phyloP scores from a whole-genome alignment of 2,888 invertebrate species.

The Diplolepis rosae region DNA sequence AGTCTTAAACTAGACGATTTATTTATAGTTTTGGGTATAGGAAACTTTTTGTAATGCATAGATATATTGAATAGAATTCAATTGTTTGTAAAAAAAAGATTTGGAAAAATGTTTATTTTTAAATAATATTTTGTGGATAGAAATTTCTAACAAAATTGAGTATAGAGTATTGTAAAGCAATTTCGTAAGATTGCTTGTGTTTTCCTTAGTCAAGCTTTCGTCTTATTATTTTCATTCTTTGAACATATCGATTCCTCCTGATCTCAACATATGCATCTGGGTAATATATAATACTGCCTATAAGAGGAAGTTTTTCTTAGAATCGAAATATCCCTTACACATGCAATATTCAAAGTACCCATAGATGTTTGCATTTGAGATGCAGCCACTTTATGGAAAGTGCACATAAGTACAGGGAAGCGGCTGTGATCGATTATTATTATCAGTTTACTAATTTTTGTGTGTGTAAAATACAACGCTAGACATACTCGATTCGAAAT shows the following conservation, averaged over 20 bases:
- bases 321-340: constrained; percentile 55
- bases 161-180: no score
- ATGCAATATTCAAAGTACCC: constrained; percentile 62
- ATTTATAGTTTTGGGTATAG: no score
- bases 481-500: not conserved
- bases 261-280: constrained; percentile 28
- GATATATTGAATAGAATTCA: no score
- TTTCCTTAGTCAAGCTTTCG: not conserved
- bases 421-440: constrained; percentile 37
- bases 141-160: not conserved
- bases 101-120: no score
- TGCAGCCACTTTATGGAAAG: constrained; percentile 26
- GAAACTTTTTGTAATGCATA: no score
- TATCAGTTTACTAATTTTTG: constrained; percentile 45
- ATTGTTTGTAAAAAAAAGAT: no score
- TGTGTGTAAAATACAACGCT: constrained; percentile 22
- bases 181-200: not conserved
- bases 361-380: constrained; percentile 39
- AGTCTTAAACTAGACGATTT: no score
- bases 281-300: constrained; percentile 21
- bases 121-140: no score
- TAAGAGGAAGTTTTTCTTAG: constrained; percentile 42
- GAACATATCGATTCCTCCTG: constrained; percentile 25
- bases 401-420: constrained; percentile 36
- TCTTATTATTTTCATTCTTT: constrained; percentile 24